Percentiles rank a stretch among this genome's conserved stretches.
phyloP scores from a whole-genome alignment of 2,113 vertebrate genomes.

The Ibidorhyncha struthersii region DNA sequence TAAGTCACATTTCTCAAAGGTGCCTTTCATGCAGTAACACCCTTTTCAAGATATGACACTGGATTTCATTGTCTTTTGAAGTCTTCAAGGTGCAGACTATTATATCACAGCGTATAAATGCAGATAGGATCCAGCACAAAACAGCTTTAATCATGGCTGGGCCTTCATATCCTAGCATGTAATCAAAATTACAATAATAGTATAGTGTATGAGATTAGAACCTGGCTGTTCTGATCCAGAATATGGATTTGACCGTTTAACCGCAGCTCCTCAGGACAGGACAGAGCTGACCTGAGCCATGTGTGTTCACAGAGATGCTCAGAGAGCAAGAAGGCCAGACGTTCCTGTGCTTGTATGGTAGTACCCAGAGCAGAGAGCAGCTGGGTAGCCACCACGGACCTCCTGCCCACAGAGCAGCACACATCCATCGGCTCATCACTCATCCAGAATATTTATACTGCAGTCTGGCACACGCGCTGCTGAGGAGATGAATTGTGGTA shows the following conservation, averaged over 20 bases:
- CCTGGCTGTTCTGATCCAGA: background rate
- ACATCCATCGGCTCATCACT: background rate
- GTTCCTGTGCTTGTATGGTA: background rate
- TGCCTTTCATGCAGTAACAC: background rate
- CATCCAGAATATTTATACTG: background rate
- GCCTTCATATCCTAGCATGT: background rate
- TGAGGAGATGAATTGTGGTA: background rate
- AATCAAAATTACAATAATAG: background rate
- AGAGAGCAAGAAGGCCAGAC: background rate
- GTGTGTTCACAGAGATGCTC: background rate
- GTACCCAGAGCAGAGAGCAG: background rate
- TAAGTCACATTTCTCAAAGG: background rate
- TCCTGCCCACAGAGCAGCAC: background rate
- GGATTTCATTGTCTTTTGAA: background rate
- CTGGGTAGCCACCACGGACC: background rate
- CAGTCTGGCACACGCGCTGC: background rate
- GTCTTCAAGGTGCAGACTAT: background rate
- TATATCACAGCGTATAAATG: background rate
- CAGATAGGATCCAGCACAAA: background rate
- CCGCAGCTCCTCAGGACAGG: background rate
- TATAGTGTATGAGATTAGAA: background rate
- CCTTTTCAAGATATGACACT: background rate
- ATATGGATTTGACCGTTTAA: background rate
- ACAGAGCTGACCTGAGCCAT: background rate
- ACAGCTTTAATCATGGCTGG: background rate